Base-by-base conservation (phyloP, 53 echinoderm and acorn worm species). In the Holothuria leucospilota region DNA sequence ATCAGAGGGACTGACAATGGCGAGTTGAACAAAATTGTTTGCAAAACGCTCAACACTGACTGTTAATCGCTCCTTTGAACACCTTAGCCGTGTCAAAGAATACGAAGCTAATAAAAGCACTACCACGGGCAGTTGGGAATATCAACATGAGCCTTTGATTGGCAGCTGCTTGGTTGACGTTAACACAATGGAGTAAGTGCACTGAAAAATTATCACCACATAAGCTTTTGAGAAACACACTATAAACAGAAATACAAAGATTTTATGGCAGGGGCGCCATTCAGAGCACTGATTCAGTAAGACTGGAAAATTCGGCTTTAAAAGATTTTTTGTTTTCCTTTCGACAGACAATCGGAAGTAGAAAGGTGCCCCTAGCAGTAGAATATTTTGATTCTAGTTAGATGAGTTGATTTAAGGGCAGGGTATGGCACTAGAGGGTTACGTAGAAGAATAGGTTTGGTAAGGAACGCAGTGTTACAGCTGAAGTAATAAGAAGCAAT, bases 341-440 rank as follows among this genome's bases (percentile, higher is more conserved):
- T 39, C 72, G 40, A n/a, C 72, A 39, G 72, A 38, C 72, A 72
- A 72, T 72, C 72, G 72, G 72, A 72, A 72, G 72, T 72, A 20
- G 40, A n/a, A 46, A 39, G 72, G 39, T 23, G 72, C 72, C 72
- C 72, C 39, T 46, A 72, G 72, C 72, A 39, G 21, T 41, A 42
- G 72, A 41, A 46, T 72, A 72, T 72, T 72, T 72, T 72, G 72
- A 72, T 72, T 72, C 15, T 15, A 38, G 72, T 39, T 46, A 72
- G 20, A 72, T 72, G 72, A 46, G 72, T 72, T 72, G 72, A 72
- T 39, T n/a, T 72, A 39, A 72, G 40, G 40, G 46, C 34, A 41
- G 11, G 46, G 46, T 16, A 14, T 72, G 46, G 72, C 46, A 39
- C 72, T 72, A 13, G 16, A 72, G 72, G 72, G 72, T 39, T 30